phyloP scores from a whole-genome alignment of 2,113 vertebrate genomes.

The Oryzias woworae region DNA sequence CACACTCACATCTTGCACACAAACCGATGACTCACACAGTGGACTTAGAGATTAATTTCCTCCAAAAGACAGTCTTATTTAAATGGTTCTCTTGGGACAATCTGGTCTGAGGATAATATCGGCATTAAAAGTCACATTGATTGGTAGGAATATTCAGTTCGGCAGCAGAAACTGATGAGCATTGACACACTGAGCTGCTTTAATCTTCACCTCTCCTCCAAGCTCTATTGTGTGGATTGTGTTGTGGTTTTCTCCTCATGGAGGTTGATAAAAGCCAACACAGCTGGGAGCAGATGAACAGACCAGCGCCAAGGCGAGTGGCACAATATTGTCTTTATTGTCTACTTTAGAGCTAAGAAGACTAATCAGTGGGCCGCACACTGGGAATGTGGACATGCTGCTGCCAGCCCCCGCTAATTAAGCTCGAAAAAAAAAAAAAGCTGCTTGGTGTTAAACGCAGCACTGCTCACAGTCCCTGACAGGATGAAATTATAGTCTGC shows the following conservation, averaged over 20 bases:
- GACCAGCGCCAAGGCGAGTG: constrained; percentile 1
- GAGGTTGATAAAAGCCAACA: constrained; percentile 35
- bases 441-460: constrained; percentile 26
- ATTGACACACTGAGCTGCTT: not conserved
- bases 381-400: constrained; percentile 44
- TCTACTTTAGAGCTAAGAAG: constrained; percentile 47
- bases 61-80: not conserved
- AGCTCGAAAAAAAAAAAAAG: constrained; percentile 19
- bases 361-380: constrained; percentile 42
- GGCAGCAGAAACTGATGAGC: not conserved
- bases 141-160: not conserved
- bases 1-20: constrained; percentile 9
- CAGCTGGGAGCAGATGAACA: constrained; percentile 45
- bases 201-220: not conserved
- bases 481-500: constrained; percentile 19
- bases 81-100: not conserved
- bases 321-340: constrained; percentile 3
- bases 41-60: constrained; percentile 1
- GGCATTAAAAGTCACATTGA: not conserved
- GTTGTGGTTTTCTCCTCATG: constrained; percentile 1
- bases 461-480: constrained; percentile 14
- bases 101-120: not conserved
- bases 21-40: constrained; percentile 44
- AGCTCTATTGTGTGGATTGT: not conserved
- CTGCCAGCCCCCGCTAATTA: constrained; percentile 52